Conservation (phyloP, 2,113 vertebrate species). For the Pogona vitticeps region DNA sequence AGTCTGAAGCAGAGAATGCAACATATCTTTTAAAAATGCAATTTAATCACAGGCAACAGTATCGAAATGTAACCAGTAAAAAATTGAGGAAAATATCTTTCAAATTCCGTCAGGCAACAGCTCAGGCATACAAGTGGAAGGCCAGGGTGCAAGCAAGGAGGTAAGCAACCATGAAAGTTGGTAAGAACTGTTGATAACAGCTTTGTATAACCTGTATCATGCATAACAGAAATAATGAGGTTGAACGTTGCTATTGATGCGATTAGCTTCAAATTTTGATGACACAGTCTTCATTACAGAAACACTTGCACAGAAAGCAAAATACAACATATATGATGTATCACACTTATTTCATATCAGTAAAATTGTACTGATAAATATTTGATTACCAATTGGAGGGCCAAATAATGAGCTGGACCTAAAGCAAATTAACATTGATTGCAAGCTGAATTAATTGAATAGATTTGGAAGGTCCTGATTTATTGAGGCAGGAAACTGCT, state of each 20-base stretch:
- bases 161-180: too few relatives aligned
- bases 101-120: too few relatives aligned
- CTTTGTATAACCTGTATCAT: too few relatives aligned
- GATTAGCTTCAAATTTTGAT: slow-evolving; percentile 25
- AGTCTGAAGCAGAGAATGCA: too few relatives aligned
- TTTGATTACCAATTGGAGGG: slow-evolving; percentile 60
- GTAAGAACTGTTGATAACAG: too few relatives aligned
- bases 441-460: slow-evolving; percentile 62
- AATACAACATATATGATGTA: slow-evolving; percentile 54
- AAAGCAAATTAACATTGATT: slow-evolving; percentile 74
- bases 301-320: not conserved
- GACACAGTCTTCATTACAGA: slow-evolving; percentile 30
- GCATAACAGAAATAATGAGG: not conserved
- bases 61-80: too few relatives aligned
- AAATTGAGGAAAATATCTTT: too few relatives aligned
- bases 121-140: too few relatives aligned
- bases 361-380: slow-evolving; percentile 66
- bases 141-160: too few relatives aligned
- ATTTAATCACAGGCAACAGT: too few relatives aligned
- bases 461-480: slow-evolving; percentile 66
- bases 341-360: slow-evolving; percentile 57
- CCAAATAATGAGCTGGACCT: slow-evolving; percentile 69
- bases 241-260: slow-evolving; percentile 1
- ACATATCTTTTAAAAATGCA: too few relatives aligned
- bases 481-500: slow-evolving; percentile 63